Conservation (phyloP, 2,888 invertebrate genomes). For the Pedicia rivosa region DNA sequence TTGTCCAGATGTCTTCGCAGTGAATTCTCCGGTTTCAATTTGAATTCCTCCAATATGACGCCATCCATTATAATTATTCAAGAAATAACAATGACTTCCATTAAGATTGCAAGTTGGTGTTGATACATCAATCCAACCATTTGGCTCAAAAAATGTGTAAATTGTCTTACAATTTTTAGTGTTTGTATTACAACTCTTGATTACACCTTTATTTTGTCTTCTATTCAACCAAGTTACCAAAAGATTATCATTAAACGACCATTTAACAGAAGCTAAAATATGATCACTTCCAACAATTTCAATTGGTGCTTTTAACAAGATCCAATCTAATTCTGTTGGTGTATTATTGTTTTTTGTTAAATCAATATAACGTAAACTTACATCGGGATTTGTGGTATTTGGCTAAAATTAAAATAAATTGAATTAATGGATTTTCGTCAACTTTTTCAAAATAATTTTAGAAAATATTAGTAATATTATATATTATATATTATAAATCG, state of each 20-base stretch:
- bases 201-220: constrained; percentile 47
- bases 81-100: constrained; percentile 20
- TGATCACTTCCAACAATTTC: constrained; percentile 42
- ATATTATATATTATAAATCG: too few relatives aligned
- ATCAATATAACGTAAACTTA: too few relatives aligned
- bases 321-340: too few relatives aligned
- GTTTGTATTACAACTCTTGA: constrained; percentile 19
- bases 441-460: too few relatives aligned
- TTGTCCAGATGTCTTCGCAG: constrained; percentile 38
- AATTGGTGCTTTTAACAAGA: constrained; percentile 35
- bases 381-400: constrained; percentile 57
- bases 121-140: constrained; percentile 53
- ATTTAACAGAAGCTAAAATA: constrained; percentile 51
- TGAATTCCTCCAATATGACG: constrained; percentile 22
- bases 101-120: constrained; percentile 29
- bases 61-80: constrained; percentile 33
- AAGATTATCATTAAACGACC: constrained; percentile 52
- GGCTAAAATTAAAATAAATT: constrained; percentile 30
- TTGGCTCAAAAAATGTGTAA: constrained; percentile 27
- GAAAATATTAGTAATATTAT: too few relatives aligned
- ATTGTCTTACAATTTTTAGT: constrained; percentile 19
- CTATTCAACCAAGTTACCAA: constrained; percentile 71
- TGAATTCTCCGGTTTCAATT: constrained; percentile 16
- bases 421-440: too few relatives aligned
- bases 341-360: too few relatives aligned